Evolutionary conservation across 53 echinoderm and acorn worm species (phyloP).

Genomic region (Patiria pectinifera): DNA sequence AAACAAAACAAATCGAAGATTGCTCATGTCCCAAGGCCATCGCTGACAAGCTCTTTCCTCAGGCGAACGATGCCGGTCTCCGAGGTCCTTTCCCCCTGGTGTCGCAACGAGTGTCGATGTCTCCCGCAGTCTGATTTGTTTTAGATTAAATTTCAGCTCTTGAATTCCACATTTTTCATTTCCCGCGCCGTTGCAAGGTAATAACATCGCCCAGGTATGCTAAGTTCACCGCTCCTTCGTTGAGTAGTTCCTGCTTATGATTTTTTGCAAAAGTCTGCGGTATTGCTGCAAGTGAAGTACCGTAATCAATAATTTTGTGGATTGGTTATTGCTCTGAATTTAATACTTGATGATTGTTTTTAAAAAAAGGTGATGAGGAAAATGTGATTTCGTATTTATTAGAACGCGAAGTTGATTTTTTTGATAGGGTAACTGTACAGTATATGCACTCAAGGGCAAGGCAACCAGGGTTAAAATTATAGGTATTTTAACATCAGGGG

Average conservation of each 20-base stretch:
- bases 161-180: neutral
- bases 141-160: slow-evolving; percentile 7
- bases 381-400: neutral
- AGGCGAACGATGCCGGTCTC: neutral
- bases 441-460: no score
- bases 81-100: slow-evolving; percentile 8
- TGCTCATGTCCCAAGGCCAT: neutral
- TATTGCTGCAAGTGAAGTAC: neutral
- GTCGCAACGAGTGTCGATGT: neutral
- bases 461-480: neutral
- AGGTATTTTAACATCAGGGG: neutral
- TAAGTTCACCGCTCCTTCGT: neutral
- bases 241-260: neutral
- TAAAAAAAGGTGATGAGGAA: neutral
- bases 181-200: neutral
- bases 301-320: neutral
- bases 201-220: neutral
- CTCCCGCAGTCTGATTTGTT: slow-evolving; percentile 7
- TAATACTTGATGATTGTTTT: neutral
- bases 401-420: neutral
- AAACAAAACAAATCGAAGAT: neutral
- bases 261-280: neutral
- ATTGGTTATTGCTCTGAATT: neutral
- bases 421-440: no score
- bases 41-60: neutral